Evolutionary conservation across 2,113 vertebrate genomes (phyloP).

Genomic region (Galeopterus variegatus): DNA sequence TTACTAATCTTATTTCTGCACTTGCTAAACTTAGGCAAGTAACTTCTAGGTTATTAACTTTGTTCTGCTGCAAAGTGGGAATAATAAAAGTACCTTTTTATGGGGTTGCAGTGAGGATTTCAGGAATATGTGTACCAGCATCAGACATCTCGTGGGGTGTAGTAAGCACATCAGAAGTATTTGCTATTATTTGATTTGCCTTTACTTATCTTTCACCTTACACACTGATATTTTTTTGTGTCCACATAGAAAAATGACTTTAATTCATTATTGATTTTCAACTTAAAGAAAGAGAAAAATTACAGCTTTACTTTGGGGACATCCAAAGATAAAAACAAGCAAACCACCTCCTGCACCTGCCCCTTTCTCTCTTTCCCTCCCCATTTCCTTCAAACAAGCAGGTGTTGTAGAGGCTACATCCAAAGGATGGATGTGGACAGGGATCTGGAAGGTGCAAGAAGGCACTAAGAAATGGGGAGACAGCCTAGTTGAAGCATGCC

Average conservation of each 20-base stretch:
- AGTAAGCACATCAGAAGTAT: background rate
- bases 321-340: background rate
- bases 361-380: fast-evolving
- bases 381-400: fast-evolving
- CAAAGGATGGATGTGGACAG: background rate
- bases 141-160: background rate
- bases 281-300: background rate
- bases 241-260: background rate
- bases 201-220: background rate
- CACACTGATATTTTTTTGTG: background rate
- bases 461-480: too few relatives aligned
- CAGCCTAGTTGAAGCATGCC: background rate
- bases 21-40: background rate
- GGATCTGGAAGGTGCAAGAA: background rate
- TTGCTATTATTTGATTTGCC: background rate
- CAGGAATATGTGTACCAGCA: background rate
- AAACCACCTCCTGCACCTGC: background rate
- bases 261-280: background rate
- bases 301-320: background rate
- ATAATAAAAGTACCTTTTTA: too few relatives aligned
- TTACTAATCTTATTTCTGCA: too few relatives aligned
- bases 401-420: too few relatives aligned
- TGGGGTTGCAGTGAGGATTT: background rate
- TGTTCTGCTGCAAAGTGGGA: background rate
- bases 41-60: background rate